Evolutionary conservation across 1,140 invertebrate species (phyloP).

Genomic region (Brachionus angularis): DNA sequence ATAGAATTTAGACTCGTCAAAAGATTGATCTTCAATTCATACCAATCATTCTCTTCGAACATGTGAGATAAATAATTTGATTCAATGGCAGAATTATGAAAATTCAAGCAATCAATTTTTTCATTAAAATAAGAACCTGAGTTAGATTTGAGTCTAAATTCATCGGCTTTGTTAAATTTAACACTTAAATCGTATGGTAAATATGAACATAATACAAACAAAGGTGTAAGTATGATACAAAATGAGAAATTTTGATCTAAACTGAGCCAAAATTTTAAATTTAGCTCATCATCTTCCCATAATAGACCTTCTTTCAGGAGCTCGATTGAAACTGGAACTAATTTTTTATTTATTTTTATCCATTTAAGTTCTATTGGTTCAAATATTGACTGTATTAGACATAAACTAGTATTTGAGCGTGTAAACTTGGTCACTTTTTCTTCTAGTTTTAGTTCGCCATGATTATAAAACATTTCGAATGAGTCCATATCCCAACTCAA

Average conservation of each 20-base stretch:
- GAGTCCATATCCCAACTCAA: neutral
- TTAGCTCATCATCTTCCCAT: neutral
- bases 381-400: neutral
- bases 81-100: neutral
- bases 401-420: neutral
- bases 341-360: neutral
- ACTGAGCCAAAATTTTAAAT: conserved; percentile 2
- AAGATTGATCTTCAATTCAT: neutral
- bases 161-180: neutral
- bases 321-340: too few species aligned
- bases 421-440: neutral
- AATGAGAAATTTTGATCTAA: neutral
- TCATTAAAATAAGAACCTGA: neutral
- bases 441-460: neutral
- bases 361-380: neutral
- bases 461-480: neutral
- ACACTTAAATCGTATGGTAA: conserved; percentile 20
- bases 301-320: neutral
- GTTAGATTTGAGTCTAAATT: conserved; percentile 6
- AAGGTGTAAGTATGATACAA: conserved; percentile 6
- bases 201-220: conserved; percentile 28
- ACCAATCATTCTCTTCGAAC: neutral
- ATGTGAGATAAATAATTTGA: neutral
- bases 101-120: neutral
- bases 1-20: neutral